phyloP scores from a whole-genome alignment of 2,113 vertebrate species.

The Myanophis thanlyinensis region DNA sequence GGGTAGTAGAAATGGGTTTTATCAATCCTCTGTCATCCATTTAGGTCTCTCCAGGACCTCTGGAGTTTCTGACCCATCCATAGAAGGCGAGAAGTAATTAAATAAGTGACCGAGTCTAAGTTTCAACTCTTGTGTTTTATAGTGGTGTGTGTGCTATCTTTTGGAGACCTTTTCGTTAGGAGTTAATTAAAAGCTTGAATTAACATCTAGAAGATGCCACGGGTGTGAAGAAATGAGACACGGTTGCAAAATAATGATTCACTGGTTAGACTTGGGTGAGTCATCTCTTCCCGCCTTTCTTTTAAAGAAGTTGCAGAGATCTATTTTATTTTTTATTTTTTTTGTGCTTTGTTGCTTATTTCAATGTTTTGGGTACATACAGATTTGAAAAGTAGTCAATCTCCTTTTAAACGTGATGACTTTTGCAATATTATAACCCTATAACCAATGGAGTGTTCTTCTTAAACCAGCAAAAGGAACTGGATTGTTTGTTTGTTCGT shows the following conservation, averaged over 20 bases:
- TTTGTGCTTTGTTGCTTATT: not conserved
- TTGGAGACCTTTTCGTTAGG: not conserved
- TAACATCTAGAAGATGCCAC: constrained; percentile 26
- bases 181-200: constrained; percentile 30
- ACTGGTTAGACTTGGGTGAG: not conserved
- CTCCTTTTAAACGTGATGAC: not conserved
- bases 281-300: not conserved
- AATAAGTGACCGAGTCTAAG: not conserved
- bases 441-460: not conserved
- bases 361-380: not conserved
- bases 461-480: not conserved
- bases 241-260: constrained; percentile 12
- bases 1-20: not conserved
- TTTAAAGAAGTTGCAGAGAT: not conserved
- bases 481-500: too few relatives aligned
- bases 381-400: not conserved
- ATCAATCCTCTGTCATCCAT: not conserved
- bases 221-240: not conserved
- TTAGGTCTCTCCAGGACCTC: too few relatives aligned
- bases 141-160: not conserved
- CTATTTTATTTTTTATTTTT: not conserved
- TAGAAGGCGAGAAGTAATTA: constrained; percentile 2
- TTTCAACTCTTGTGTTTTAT: constrained; percentile 8
- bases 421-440: not conserved
- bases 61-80: not conserved